Base-by-base conservation (phyloP, 2,113 vertebrate species). In the Phalacrocorax pelagicus region DNA sequence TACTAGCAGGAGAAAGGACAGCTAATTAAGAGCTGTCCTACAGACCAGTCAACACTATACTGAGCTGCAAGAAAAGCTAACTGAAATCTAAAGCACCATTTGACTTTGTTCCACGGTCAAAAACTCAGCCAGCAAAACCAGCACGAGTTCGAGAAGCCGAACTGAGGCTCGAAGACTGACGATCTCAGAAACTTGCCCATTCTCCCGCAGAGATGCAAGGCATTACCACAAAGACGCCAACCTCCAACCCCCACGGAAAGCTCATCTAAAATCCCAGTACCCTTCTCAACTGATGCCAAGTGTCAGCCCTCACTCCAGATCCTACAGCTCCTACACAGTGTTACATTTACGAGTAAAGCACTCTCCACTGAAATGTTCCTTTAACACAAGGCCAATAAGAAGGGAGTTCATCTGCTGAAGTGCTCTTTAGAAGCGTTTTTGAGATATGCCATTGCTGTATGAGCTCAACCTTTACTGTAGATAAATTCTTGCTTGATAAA, bases 271-370 rank as follows among this genome's bases (percentile, higher is more conserved):
- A 86, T 70, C 15, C 29, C 84, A 15, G 26, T 10, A 71, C 5
- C 16, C 30, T 82, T 58, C 82, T 66, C 57, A 61, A 1, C 0
- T 32, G 67, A 80, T 54, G 73, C 15, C 1, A 34, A 52, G 38
- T 9, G 44, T 13, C 44, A 29, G 11, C 49, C 13, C 32, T 92
- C 57, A 54, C 22, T 78, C 61, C 66, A 54, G 47, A 61, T 11
- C 34, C 55, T 36, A 44, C 19, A 70, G 6, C 19, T 79, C 52
- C 58, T 66, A 32, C 10, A 10, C 0, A 46, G 15, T 14, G 21
- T 44, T 47, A 74, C 21, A 8, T 16, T 47, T 40, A 46, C 0
- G 0, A 59, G 19, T 30, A 49, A 81, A 73, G 34, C 26, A 57
- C 36, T 61, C 8, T 1, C 55, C 61, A 18, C 20, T 29, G 30